phyloP scores from a whole-genome alignment of 1,140 invertebrate species.

The Vanessa tameamea region DNA sequence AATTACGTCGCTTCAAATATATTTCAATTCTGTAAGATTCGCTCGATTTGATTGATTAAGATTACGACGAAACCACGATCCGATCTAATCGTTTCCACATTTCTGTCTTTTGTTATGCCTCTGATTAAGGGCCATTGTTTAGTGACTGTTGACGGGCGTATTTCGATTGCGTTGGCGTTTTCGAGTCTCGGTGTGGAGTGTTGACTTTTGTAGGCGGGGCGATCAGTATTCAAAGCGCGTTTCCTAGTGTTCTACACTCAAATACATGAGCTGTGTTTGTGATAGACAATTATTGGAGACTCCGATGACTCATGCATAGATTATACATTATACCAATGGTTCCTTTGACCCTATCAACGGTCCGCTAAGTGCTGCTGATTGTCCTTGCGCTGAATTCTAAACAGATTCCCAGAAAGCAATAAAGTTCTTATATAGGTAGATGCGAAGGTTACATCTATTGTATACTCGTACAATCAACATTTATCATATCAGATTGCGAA shows the following conservation, averaged over 20 bases:
- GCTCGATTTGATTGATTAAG: constrained; percentile 32
- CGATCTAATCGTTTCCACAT: constrained; percentile 28
- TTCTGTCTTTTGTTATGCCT: constrained; percentile 22
- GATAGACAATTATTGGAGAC: constrained; percentile 63
- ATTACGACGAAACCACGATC: too few relatives aligned
- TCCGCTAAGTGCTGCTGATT: constrained; percentile 64
- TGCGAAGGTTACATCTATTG: constrained; percentile 49
- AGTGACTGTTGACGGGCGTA: constrained; percentile 45
- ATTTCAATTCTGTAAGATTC: constrained; percentile 7
- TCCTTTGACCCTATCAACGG: constrained; percentile 73
- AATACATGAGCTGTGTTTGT: constrained; percentile 57
- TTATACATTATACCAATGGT: constrained; percentile 65
- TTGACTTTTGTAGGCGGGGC: constrained; percentile 50
- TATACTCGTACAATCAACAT: constrained; percentile 17
- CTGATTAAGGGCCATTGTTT: constrained; percentile 45
- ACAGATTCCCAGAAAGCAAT: constrained; percentile 66
- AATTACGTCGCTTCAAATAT: neutral
- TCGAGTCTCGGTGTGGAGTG: constrained; percentile 11
- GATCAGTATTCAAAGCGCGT: constrained; percentile 66
- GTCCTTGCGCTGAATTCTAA: constrained; percentile 74
- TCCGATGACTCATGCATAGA: constrained; percentile 68
- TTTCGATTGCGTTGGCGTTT: constrained; percentile 32
- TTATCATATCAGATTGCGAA: constrained; percentile 5
- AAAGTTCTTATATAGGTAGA: constrained; percentile 46
- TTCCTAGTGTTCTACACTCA: constrained; percentile 51